These are phyloP conservation scores for Lasioglossum baleicum DNA, from an alignment of 1,140 invertebrate genomes.

Conservation along the genomic window DNA sequence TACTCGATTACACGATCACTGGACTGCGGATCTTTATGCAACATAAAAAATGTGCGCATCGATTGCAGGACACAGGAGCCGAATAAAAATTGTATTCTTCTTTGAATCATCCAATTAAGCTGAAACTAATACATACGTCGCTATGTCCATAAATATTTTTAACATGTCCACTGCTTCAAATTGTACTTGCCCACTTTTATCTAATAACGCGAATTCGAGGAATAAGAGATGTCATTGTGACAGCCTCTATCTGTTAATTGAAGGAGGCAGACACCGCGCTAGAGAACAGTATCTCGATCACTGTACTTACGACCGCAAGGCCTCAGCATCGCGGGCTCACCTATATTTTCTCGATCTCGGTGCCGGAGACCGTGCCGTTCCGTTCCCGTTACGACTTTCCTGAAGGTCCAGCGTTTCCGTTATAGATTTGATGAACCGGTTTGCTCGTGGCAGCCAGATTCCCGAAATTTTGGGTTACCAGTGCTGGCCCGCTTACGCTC, in stretches of 20 bases:
- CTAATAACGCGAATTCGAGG: no score
- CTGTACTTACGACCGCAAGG: background rate
- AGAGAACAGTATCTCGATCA: background rate
- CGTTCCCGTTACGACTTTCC: constrained; percentile 56
- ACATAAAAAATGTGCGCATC: no score
- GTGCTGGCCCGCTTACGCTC: constrained; percentile 18
- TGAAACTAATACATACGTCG: no score
- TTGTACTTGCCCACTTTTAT: no score
- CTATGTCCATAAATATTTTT: no score
- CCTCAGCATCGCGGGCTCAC: background rate
- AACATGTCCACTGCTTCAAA: no score
- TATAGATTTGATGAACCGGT: constrained; percentile 59
- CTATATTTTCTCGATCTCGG: background rate
- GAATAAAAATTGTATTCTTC: no score
- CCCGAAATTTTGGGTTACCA: constrained; percentile 58
- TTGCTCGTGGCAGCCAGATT: constrained; percentile 38
- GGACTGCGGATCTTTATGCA: no score
- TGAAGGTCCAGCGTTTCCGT: constrained; percentile 46
- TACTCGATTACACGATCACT: no score
- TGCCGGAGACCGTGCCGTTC: background rate
- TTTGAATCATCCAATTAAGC: no score
- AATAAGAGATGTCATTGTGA: no score
- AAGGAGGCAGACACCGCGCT: background rate
- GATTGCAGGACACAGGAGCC: no score
- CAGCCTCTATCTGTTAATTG: background rate